phyloP scores from a whole-genome alignment of 92 coral and sea anemone genomes.

The Plumapathes pennacea region DNA sequence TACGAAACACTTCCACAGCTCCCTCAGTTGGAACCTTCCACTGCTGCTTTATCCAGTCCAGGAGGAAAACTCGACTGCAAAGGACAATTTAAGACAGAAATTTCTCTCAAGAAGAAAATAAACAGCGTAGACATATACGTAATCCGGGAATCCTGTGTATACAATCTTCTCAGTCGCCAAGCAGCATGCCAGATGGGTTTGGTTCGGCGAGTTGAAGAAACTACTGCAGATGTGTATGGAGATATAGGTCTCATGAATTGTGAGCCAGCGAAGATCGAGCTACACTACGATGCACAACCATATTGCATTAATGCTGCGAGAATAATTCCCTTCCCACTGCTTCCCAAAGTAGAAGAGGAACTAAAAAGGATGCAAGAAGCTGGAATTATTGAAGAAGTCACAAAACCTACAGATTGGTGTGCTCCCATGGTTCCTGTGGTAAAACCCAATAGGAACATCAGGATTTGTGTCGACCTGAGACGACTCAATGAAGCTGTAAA shows the following conservation, averaged over 20 bases:
- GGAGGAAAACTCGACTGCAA: constrained; percentile 6
- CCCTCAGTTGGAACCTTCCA: constrained; percentile 9
- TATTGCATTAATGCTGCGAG: no score
- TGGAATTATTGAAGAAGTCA: constrained; percentile 37
- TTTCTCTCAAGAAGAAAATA: not conserved
- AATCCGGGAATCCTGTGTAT: not conserved
- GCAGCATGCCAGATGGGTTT: constrained; percentile 6
- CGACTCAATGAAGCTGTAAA: constrained; percentile 23
- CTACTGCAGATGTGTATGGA: constrained; percentile 15
- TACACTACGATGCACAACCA: constrained; percentile 25
- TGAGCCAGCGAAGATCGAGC: constrained; percentile 6
- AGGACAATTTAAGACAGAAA: not conserved
- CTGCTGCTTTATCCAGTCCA: constrained; percentile 3
- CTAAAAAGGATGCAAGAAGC: constrained; percentile 32
- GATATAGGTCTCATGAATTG: constrained; percentile 21
- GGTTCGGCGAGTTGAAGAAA: constrained; percentile 19
- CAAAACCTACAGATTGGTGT: constrained; percentile 47
- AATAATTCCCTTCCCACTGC: constrained; percentile 6
- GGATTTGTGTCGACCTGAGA: constrained; percentile 24
- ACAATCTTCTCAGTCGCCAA: constrained; percentile 1
- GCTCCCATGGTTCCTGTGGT: constrained; percentile 32
- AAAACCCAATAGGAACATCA: constrained; percentile 18
- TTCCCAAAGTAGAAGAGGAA: no score
- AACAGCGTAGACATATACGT: constrained; percentile 1
- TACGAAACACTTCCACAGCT: constrained; percentile 6